phyloP scores from a whole-genome alignment of 2,888 invertebrate genomes.

The Apamea anceps region DNA sequence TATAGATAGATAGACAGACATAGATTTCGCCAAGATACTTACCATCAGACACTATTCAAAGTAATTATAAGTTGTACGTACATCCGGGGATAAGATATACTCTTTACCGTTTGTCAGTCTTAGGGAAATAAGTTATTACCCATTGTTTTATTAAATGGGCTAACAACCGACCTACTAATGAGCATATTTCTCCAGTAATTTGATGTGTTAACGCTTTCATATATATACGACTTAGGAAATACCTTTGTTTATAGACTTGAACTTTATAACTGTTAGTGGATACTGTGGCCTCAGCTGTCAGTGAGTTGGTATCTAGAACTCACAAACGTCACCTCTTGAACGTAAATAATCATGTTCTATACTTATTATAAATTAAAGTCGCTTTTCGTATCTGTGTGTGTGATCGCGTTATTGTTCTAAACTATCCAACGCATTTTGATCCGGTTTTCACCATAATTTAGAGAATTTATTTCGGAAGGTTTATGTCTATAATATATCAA shows the following conservation, averaged over 20 bases:
- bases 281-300: constrained; percentile 7
- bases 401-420: neutral
- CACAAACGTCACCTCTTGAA: neutral
- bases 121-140: constrained; percentile 25
- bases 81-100: constrained; percentile 11
- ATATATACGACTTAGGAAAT: constrained; percentile 18
- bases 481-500: too few species aligned
- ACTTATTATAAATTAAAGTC: neutral
- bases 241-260: constrained; percentile 29
- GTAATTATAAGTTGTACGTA: neutral
- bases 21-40: neutral
- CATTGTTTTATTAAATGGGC: constrained; percentile 13
- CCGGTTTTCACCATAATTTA: neutral
- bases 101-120: neutral
- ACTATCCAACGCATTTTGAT: neutral
- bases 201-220: constrained; percentile 3
- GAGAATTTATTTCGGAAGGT: too few species aligned
- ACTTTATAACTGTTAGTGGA: constrained; percentile 9
- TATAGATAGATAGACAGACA: too few species aligned
- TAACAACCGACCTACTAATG: constrained; percentile 2
- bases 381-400: neutral
- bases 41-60: neutral
- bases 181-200: constrained; percentile 7
- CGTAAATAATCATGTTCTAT: neutral
- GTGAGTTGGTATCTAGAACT: neutral